Conservation (phyloP, 2,113 vertebrate genomes). For the Tichodroma muraria region DNA sequence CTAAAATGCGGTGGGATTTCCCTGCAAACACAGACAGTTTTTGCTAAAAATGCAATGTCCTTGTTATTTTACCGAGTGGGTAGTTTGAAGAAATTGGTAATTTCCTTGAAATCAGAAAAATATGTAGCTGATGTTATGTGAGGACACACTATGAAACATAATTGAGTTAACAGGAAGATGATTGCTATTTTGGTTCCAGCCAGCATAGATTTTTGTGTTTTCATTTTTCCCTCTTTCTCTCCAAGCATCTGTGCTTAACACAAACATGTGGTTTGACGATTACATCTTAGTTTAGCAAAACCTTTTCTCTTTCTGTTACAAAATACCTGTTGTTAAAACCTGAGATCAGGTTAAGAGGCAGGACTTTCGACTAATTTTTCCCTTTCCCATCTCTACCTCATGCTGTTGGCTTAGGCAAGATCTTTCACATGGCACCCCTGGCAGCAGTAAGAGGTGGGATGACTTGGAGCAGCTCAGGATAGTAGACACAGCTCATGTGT, state of each 20-base stretch:
- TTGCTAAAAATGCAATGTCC: neutral
- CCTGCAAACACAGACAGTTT: neutral
- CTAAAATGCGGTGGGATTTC: neutral
- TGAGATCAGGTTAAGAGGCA: neutral
- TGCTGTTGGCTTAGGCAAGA: neutral
- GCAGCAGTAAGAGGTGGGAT: neutral
- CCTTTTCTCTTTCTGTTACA: neutral
- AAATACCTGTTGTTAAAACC: neutral
- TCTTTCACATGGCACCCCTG: neutral
- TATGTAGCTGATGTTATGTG: neutral
- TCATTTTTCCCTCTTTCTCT: neutral
- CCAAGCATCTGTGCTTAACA: constrained; percentile 1
- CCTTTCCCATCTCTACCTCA: neutral
- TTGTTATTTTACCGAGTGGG: neutral
- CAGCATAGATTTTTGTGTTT: neutral
- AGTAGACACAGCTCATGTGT: neutral
- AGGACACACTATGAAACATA: neutral
- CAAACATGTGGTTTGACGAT: constrained; percentile 3
- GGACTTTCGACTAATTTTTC: neutral
- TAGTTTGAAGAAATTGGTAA: neutral
- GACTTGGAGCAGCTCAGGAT: neutral
- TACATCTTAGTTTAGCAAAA: neutral
- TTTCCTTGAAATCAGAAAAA: neutral
- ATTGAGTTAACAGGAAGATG: neutral
- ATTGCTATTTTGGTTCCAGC: neutral